phyloP scores from a whole-genome alignment of 2,888 invertebrate species.

The Apodemia hepburni region DNA sequence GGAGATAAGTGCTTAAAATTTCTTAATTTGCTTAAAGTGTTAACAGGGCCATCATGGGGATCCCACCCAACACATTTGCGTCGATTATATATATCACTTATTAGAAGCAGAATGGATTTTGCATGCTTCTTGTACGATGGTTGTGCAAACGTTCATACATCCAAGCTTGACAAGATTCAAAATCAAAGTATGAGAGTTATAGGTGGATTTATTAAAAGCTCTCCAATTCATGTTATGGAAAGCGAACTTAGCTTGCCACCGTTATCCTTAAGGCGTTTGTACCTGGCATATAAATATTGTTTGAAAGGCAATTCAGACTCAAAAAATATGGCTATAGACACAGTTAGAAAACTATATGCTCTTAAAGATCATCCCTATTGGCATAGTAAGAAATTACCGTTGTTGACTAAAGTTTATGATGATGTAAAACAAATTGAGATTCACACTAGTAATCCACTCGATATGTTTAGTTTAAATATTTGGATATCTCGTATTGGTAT shows the following conservation, averaged over 20 bases:
- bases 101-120: slow-evolving; percentile 22
- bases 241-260: slow-evolving; percentile 2
- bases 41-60: slow-evolving; percentile 8
- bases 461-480: neutral
- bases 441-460: neutral
- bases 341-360: neutral
- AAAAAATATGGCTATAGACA: slow-evolving; percentile 12
- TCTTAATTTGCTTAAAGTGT: slow-evolving; percentile 17
- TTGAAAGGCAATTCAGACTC: slow-evolving; percentile 11
- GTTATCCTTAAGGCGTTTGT: slow-evolving; percentile 10
- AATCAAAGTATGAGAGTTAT: slow-evolving; percentile 19
- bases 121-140: slow-evolving; percentile 19
- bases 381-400: neutral
- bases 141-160: slow-evolving; percentile 18
- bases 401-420: neutral
- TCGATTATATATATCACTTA: slow-evolving; percentile 14
- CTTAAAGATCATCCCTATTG: neutral
- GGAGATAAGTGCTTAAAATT: slow-evolving; percentile 10
- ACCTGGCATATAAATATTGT: slow-evolving; percentile 19
- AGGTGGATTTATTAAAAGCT: slow-evolving; percentile 15
- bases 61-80: slow-evolving; percentile 13
- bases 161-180: slow-evolving; percentile 33
- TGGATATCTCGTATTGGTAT: neutral
- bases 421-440: neutral
- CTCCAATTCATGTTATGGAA: slow-evolving; percentile 18